Evolutionary conservation across 2,888 invertebrate genomes (phyloP).

Genomic region (Drosophila birchii): DNA sequence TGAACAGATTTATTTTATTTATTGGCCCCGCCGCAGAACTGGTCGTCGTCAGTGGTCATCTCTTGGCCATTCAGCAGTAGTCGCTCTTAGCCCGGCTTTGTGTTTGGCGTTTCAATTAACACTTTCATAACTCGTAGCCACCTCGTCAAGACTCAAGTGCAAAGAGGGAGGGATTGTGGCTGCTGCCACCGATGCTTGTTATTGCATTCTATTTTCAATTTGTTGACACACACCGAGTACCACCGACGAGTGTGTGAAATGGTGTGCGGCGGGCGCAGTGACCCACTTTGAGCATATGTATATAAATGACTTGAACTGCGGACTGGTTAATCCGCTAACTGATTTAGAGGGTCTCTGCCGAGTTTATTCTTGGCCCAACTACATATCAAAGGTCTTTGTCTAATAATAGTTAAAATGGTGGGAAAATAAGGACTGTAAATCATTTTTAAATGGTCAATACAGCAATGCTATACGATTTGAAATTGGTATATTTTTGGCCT

Average conservation of each 20-base stretch:
- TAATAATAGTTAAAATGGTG: neutral
- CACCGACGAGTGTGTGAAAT: slow-evolving; percentile 31
- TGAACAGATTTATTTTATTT: slow-evolving; percentile 68
- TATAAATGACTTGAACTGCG: slow-evolving; percentile 40
- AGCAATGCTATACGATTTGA: no score
- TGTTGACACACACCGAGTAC: slow-evolving; percentile 45
- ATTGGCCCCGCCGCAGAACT: slow-evolving; percentile 53
- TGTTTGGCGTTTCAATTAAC: slow-evolving; percentile 62
- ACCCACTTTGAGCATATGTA: slow-evolving; percentile 41
- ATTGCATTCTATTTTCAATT: slow-evolving; percentile 63
- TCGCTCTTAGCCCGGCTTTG: slow-evolving; percentile 25
- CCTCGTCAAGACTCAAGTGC: slow-evolving; percentile 19
- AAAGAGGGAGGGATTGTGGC: slow-evolving; percentile 27
- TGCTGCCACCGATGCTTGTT: slow-evolving; percentile 36
- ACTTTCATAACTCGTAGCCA: slow-evolving; percentile 57
- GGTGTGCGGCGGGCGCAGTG: slow-evolving; percentile 42
- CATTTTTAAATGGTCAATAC: no score
- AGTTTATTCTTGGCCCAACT: slow-evolving; percentile 32
- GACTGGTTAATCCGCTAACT: slow-evolving; percentile 52
- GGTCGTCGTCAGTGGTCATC: slow-evolving; percentile 43
- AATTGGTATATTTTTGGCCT: no score
- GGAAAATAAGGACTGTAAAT: no score
- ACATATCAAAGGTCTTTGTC: neutral
- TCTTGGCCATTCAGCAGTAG: slow-evolving; percentile 15
- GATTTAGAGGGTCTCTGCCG: slow-evolving; percentile 31